Conservation (phyloP, 1,140 invertebrate species). For the Andrena cerasifolii region DNA sequence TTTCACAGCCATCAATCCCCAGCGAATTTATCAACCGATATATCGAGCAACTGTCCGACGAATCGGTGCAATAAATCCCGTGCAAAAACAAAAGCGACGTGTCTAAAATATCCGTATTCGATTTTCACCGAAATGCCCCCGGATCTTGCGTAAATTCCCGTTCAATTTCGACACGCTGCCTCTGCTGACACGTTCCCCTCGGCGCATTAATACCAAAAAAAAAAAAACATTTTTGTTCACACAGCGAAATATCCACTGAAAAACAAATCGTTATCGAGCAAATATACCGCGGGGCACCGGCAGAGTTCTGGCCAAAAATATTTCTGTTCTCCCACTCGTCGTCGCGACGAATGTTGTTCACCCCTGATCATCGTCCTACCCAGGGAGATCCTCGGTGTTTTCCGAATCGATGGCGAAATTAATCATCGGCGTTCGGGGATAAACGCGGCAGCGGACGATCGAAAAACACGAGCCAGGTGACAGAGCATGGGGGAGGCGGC, state of each 20-base stretch:
- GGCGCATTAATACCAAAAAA: conserved; percentile 9
- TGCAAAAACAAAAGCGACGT: not conserved
- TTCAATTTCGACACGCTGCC: conserved; percentile 15
- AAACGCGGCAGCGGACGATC: not conserved
- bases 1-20: conserved; percentile 6
- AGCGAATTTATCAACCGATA: not conserved
- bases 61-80: not conserved
- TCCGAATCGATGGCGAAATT: not conserved
- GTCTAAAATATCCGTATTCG: not conserved
- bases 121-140: not conserved
- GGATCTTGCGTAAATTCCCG: conserved; percentile 3
- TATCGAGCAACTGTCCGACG: not conserved
- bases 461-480: conserved; percentile 17
- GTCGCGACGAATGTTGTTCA: not conserved
- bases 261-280: not conserved
- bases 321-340: too few relatives aligned
- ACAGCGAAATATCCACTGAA: not conserved
- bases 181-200: not conserved
- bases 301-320: too few relatives aligned
- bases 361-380: not conserved
- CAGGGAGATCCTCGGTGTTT: not conserved
- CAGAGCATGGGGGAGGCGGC: too few relatives aligned
- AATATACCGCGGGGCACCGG: too few relatives aligned
- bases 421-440: not conserved
- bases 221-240: conserved; percentile 4